Evolutionary conservation across 2,888 invertebrate genomes (phyloP).

Genomic region (Aromia moschata): DNA sequence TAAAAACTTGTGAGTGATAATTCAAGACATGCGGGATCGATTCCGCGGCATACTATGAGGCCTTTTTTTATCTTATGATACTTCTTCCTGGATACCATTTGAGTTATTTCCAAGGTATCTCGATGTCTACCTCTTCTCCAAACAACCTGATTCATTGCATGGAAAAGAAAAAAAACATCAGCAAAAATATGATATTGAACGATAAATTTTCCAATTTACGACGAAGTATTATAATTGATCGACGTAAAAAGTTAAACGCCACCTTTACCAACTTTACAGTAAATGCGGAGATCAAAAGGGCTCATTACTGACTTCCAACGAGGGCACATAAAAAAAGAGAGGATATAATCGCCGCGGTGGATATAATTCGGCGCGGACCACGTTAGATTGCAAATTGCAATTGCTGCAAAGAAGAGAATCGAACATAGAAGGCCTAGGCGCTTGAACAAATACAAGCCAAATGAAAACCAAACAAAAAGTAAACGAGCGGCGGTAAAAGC

Average conservation of each 20-base stretch:
- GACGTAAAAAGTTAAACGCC: conserved; percentile 29
- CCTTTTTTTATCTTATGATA: too few species aligned
- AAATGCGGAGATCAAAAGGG: conserved; percentile 34
- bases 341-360: conserved; percentile 21
- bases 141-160: too few species aligned
- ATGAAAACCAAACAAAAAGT: conserved; percentile 57
- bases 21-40: too few species aligned
- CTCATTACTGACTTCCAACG: conserved; percentile 27
- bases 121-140: too few species aligned
- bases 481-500: conserved; percentile 22
- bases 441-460: conserved; percentile 39
- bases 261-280: neutral
- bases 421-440: conserved; percentile 18
- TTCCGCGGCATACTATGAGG: too few species aligned
- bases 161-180: too few species aligned
- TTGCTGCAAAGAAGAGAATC: conserved; percentile 29
- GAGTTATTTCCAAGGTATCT: too few species aligned
- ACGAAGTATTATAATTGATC: neutral
- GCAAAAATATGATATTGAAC: too few species aligned
- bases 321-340: conserved; percentile 26
- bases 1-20: too few species aligned
- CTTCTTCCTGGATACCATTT: too few species aligned
- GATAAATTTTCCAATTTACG: too few species aligned
- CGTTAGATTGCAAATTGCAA: conserved; percentile 32
- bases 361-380: conserved; percentile 27